Base-by-base conservation (phyloP, 2,113 vertebrate species). In the Clarias magur region DNA sequence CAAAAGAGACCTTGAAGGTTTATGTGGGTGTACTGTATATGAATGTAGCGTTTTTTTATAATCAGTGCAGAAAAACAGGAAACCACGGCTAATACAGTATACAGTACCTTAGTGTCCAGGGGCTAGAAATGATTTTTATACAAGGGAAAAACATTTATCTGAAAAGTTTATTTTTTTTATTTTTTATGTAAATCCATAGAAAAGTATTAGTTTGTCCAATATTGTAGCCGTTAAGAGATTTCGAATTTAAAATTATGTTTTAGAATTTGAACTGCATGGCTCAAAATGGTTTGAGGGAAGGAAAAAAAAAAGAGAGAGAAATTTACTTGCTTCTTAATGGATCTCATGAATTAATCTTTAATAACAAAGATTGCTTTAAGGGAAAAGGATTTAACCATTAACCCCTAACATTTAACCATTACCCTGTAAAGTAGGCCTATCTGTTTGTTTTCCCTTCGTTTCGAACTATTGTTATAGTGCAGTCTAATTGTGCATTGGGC, bases 1-100 rank as follows among this genome's bases (percentile, higher is more conserved):
- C 57, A 38, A 42, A 48, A n/a, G 9, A 34, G 67, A 82, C 89
- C 89, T 7, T 84, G 89, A 88, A 86, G 80, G 72, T 76, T 75
- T 63, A 78, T 27, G 79, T 86, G 76, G 63, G 76, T 76, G 76
- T 30, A 42, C 38, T 42, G 4, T 48, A 48, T 48, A 53, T 54
- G 23, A n/a, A 59, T 3, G 34, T 25, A 3, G 1, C 62, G 19
- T 82, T 60, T 27, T 48, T 42, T 42, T 81, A 21, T 78, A 54
- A 78, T 23, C 65, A 30, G 23, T 17, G 19, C 34, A 42, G 70
- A 25, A 2, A 11, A 42, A 23, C 42, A 48, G 72, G 38, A 38
- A 72, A 72, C n/a, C 42, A 7, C 4, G n/a, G n/a, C 73, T 8
- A 48, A 76, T 53, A 13, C 34, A 38, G 34, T 2, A n/a, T n/a